Conservation (phyloP, 2,888 invertebrate species). For the Hydroisotoma schaefferi region DNA sequence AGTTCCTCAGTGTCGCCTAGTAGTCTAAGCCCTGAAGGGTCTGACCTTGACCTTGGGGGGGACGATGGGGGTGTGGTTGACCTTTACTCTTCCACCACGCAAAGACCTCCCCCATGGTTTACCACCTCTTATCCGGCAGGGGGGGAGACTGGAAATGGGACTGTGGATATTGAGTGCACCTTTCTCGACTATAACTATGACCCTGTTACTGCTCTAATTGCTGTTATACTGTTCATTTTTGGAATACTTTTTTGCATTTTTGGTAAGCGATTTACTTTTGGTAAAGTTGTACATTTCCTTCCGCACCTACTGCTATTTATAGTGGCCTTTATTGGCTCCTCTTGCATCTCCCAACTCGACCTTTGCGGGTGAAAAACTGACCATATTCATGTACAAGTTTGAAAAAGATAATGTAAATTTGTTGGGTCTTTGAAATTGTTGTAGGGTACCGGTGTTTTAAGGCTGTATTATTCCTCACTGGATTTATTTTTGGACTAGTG, state of each 20-base stretch:
- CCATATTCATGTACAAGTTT: too few relatives aligned
- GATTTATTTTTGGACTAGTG: slow-evolving; percentile 77
- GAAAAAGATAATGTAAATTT: too few relatives aligned
- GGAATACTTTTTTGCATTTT: slow-evolving; percentile 79
- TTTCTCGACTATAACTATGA: slow-evolving; percentile 62
- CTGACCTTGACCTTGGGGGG: slow-evolving; percentile 5
- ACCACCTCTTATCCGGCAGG: neutral
- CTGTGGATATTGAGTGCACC: slow-evolving; percentile 32
- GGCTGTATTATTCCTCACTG: slow-evolving; percentile 81
- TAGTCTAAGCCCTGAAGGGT: neutral
- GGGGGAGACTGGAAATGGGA: neutral
- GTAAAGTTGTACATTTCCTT: too few relatives aligned
- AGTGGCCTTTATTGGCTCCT: too few relatives aligned
- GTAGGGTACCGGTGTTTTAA: slow-evolving; percentile 84
- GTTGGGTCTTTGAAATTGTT: slow-evolving; percentile 49
- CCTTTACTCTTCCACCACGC: slow-evolving; percentile 27
- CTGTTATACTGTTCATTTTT: slow-evolving; percentile 71
- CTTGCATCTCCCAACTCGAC: too few relatives aligned
- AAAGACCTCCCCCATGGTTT: slow-evolving; percentile 23
- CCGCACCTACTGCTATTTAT: too few relatives aligned
- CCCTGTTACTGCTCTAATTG: slow-evolving; percentile 63
- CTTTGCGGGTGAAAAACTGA: too few relatives aligned
- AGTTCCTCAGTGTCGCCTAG: neutral
- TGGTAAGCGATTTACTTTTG: slow-evolving; percentile 63
- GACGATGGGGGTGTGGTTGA: slow-evolving; percentile 18